These are phyloP conservation scores for Conus ventricosus DNA, from an alignment of 1,140 invertebrate species.

Conservation along the genomic window DNA sequence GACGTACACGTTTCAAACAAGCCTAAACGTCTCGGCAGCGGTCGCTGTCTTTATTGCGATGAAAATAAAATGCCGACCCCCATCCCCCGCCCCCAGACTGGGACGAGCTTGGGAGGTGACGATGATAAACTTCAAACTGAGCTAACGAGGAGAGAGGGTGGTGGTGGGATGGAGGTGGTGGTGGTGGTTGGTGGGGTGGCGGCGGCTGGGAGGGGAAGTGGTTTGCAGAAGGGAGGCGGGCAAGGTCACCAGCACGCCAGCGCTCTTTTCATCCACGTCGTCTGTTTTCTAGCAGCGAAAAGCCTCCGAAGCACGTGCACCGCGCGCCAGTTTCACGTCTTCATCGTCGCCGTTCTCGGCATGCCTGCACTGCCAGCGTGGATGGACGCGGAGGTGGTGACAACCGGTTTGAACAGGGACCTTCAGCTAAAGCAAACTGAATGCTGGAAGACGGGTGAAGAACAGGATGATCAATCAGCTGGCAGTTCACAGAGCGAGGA, in stretches of 20 bases:
- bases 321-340: not conserved
- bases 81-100: not conserved
- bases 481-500: no score
- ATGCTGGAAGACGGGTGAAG: no score
- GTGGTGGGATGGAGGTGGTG: not conserved
- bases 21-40: not conserved
- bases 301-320: not conserved
- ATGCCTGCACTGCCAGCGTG: not conserved
- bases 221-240: no score
- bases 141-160: not conserved
- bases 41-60: constrained; percentile 22
- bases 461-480: no score
- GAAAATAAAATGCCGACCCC: not conserved
- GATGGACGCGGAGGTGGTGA: no score
- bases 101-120: not conserved
- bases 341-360: not conserved
- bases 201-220: no score
- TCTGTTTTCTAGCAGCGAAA: not conserved
- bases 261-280: not conserved
- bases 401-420: no score
- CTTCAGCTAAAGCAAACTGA: no score
- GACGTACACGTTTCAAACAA: constrained; percentile 19
- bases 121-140: not conserved
- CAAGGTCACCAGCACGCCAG: not conserved
- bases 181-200: not conserved